These are phyloP conservation scores for Cremastobaeus sp. DNA, from an alignment of 2,888 invertebrate species.

Conservation along the genomic window DNA sequence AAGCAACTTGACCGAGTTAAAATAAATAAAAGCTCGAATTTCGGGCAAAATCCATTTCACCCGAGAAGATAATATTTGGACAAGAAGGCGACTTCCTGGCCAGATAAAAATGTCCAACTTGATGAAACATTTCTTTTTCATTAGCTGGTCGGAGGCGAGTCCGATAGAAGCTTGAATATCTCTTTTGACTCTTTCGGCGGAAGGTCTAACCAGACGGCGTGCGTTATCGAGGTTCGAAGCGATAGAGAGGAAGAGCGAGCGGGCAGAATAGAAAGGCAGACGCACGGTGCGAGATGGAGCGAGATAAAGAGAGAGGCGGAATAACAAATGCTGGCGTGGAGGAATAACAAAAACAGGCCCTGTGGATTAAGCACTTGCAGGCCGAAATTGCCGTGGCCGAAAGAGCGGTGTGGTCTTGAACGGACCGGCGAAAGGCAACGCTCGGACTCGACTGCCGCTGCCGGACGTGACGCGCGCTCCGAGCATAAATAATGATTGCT, in stretches of 20 bases:
- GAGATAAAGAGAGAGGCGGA: slow-evolving; percentile 1
- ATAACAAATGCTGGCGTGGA: slow-evolving; percentile 24
- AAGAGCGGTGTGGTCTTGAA: slow-evolving; percentile 5
- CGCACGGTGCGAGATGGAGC: neutral
- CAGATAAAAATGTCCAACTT: too few relatives aligned
- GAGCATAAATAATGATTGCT: slow-evolving; percentile 37
- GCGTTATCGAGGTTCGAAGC: neutral
- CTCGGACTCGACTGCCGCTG: slow-evolving; percentile 8
- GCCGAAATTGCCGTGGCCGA: slow-evolving; percentile 32
- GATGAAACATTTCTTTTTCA: too few relatives aligned
- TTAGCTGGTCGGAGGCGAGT: too few relatives aligned
- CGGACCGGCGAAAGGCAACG: slow-evolving; percentile 24
- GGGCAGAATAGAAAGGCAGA: too few relatives aligned
- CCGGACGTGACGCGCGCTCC: slow-evolving; percentile 37
- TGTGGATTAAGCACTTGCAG: slow-evolving; percentile 33
- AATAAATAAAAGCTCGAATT: too few relatives aligned
- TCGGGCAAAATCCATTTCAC: too few relatives aligned
- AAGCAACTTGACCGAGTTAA: too few relatives aligned
- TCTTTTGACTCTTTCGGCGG: slow-evolving; percentile 4
- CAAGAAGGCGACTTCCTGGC: too few relatives aligned
- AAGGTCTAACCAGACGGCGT: neutral
- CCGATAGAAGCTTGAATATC: too few relatives aligned
- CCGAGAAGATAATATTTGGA: too few relatives aligned
- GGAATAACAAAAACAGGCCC: slow-evolving; percentile 35
- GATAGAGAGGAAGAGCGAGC: too few relatives aligned